A percentile compares a stretch with the other conserved stretches of the same genome.
phyloP scores from a whole-genome alignment of 2,113 vertebrate genomes.

The Passer montanus region DNA sequence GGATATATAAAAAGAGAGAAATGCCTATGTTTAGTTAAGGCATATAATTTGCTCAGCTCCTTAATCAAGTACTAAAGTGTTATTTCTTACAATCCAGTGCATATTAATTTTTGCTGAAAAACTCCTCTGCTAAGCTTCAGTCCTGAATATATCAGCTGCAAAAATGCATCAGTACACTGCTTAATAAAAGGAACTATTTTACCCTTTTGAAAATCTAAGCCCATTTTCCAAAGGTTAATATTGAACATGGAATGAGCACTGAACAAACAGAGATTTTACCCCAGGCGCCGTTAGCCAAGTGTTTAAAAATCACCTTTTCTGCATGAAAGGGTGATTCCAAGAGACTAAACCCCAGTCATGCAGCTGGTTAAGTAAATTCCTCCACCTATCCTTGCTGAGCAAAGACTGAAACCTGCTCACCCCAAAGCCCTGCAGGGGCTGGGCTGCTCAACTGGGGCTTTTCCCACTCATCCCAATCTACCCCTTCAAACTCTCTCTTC shows the following conservation, averaged over 20 bases:
- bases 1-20: not conserved
- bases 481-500: not conserved
- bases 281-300: not conserved
- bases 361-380: not conserved
- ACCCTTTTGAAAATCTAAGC: not conserved
- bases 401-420: not conserved
- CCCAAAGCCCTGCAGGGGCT: not conserved
- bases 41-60: not conserved
- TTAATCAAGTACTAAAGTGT: not conserved
- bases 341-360: not conserved
- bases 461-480: not conserved
- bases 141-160: not conserved
- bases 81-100: not conserved
- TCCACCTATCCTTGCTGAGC: not conserved
- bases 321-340: constrained; percentile 13
- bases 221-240: constrained; percentile 31
- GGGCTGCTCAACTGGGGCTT: not conserved
- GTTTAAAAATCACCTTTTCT: not conserved
- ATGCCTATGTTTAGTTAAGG: not conserved
- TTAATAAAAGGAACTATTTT: not conserved
- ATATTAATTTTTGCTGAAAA: not conserved
- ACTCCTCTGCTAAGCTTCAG: not conserved
- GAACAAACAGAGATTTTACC: constrained; percentile 4
- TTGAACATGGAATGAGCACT: not conserved
- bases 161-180: not conserved